Evolutionary conservation across 2,888 invertebrate species (phyloP).

Genomic region (Cylindroiulus punctatus): DNA sequence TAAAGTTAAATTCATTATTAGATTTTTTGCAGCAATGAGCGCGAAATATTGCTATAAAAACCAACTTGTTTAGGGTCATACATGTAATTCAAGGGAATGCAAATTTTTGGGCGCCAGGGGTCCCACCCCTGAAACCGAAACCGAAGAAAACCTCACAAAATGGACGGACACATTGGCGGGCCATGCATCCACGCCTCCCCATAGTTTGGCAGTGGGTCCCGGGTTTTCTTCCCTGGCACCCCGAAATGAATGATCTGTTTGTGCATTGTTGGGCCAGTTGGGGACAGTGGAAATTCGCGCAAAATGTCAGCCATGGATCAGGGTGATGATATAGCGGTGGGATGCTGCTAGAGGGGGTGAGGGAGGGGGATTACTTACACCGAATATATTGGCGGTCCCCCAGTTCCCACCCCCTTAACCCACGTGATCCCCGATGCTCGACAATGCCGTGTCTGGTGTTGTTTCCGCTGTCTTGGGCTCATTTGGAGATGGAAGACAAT

Average conservation of each 20-base stretch:
- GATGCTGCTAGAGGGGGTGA: conserved; percentile 19
- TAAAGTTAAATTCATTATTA: no score
- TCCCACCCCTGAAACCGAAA: background rate
- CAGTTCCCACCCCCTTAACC: background rate
- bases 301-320: conserved; percentile 39
- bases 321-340: conserved; percentile 8
- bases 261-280: conserved; percentile 36
- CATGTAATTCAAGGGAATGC: no score
- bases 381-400: background rate
- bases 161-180: background rate
- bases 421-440: conserved; percentile 30
- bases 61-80: no score
- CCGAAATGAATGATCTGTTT: conserved; percentile 30
- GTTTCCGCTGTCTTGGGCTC: conserved; percentile 35
- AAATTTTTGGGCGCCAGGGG: no score
- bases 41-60: no score
- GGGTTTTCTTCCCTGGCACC: background rate
- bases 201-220: background rate
- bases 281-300: conserved; percentile 16
- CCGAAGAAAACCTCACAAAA: background rate
- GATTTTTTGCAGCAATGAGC: no score
- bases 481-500: conserved; percentile 35
- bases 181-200: conserved; percentile 28
- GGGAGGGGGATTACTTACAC: background rate
- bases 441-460: conserved; percentile 24